These are phyloP conservation scores for Hyles lineata DNA, from an alignment of 2,888 invertebrate genomes.

Conservation along the genomic window DNA sequence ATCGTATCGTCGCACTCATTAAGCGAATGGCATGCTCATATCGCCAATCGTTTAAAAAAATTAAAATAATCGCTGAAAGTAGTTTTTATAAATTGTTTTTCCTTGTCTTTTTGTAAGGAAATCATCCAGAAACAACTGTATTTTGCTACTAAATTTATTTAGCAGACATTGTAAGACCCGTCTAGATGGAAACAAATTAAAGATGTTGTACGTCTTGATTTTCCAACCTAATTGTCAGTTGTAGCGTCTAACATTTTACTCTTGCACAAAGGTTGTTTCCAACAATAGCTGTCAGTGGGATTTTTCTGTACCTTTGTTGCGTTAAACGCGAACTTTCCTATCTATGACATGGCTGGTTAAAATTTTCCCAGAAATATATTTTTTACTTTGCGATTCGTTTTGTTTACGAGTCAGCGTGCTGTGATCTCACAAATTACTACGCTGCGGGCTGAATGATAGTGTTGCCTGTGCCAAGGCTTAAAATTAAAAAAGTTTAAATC, in stretches of 20 bases:
- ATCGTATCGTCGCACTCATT: no score
- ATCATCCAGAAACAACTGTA: background rate
- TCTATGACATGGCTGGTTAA: constrained; percentile 9
- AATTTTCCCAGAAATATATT: background rate
- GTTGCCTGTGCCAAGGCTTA: constrained; percentile 20
- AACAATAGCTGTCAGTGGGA: constrained; percentile 8
- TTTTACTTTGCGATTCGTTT: constrained; percentile 11
- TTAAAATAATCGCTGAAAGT: no score
- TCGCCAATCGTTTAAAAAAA: no score
- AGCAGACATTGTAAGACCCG: background rate
- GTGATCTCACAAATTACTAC: constrained; percentile 19
- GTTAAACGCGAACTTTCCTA: background rate
- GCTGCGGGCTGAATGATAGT: constrained; percentile 20
- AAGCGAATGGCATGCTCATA: no score
- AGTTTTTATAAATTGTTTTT: no score
- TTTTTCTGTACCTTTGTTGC: background rate
- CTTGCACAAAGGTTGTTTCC: background rate
- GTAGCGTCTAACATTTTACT: constrained; percentile 1
- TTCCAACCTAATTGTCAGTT: constrained; percentile 23
- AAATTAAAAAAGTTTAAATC: constrained; percentile 18
- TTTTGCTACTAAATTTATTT: background rate
- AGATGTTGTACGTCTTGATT: constrained; percentile 20
- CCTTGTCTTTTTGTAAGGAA: no score
- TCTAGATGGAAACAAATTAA: background rate
- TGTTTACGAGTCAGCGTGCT: constrained; percentile 4